phyloP scores from a whole-genome alignment of 1,140 invertebrate species.

The Cydia amplana region DNA sequence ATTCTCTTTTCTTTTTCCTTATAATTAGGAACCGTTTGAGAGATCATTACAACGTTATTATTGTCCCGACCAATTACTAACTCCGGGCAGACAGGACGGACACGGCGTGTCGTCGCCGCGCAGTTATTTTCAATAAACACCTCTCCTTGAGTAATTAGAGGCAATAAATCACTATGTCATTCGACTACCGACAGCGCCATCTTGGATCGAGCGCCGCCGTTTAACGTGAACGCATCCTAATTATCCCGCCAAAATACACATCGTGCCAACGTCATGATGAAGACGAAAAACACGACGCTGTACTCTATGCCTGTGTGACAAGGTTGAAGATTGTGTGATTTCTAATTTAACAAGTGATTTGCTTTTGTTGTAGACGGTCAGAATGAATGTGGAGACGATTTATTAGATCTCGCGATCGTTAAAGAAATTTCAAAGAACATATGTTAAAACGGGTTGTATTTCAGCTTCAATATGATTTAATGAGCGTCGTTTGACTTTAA shows the following conservation, averaged over 20 bases:
- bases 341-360: constrained; percentile 25
- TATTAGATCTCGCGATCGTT: constrained; percentile 45
- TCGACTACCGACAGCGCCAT: constrained; percentile 55
- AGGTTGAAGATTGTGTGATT: constrained; percentile 29
- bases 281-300: constrained; percentile 10
- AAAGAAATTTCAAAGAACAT: constrained; percentile 49
- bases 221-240: constrained; percentile 57
- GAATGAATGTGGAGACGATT: constrained; percentile 39
- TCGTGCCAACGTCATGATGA: constrained; percentile 42
- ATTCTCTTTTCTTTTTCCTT: not conserved
- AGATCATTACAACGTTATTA: constrained; percentile 43
- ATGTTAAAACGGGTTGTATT: constrained; percentile 49
- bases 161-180: constrained; percentile 75
- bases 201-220: constrained; percentile 49
- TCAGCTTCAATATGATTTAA: constrained; percentile 50
- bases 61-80: constrained; percentile 31
- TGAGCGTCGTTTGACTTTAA: constrained; percentile 38
- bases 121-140: constrained; percentile 77
- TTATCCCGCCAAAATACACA: constrained; percentile 67
- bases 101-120: constrained; percentile 64
- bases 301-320: constrained; percentile 21
- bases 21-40: constrained; percentile 32
- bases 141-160: constrained; percentile 73
- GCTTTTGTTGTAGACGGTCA: constrained; percentile 23
- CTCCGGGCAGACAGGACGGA: constrained; percentile 57